Evolutionary conservation across 2,888 invertebrate species (phyloP).

Genomic region (Harpalus rubripes): DNA sequence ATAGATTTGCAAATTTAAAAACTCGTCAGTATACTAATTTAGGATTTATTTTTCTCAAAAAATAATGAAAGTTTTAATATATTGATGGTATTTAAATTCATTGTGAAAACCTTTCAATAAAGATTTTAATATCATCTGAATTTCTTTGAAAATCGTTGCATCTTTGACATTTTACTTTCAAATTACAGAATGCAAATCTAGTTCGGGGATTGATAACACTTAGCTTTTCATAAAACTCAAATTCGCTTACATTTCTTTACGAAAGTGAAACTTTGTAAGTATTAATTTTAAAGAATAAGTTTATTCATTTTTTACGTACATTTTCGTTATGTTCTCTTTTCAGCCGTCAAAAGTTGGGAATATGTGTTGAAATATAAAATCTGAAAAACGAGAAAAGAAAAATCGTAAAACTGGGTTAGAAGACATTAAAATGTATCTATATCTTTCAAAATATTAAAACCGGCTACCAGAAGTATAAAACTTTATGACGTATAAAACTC

Average conservation of each 20-base stretch:
- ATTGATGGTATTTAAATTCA: not conserved
- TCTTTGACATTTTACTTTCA: conserved; percentile 28
- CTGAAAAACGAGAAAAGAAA: not conserved
- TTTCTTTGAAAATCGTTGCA: conserved; percentile 17
- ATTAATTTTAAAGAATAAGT: not conserved
- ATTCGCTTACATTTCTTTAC: not conserved
- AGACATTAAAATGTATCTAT: not conserved
- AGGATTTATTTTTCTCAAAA: not conserved
- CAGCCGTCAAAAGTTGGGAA: not conserved
- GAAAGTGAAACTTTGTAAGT: not conserved
- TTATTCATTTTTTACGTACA: conserved; percentile 11
- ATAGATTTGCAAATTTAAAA: not conserved
- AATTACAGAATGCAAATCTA: not conserved
- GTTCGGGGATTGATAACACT: not conserved
- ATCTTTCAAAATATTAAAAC: not conserved
- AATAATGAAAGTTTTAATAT: conserved; percentile 9
- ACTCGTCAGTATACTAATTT: not conserved
- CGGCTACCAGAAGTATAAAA: not conserved
- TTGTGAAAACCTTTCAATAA: conserved; percentile 1
- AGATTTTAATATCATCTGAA: conserved; percentile 20
- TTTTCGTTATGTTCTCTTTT: conserved; percentile 8
- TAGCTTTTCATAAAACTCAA: not conserved
- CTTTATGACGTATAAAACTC: not conserved
- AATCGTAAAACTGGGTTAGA: not conserved
- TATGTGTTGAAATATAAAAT: not conserved